Evolutionary conservation across 2,113 vertebrate species (phyloP).

Genomic region (Benitochromis conjunctus): DNA sequence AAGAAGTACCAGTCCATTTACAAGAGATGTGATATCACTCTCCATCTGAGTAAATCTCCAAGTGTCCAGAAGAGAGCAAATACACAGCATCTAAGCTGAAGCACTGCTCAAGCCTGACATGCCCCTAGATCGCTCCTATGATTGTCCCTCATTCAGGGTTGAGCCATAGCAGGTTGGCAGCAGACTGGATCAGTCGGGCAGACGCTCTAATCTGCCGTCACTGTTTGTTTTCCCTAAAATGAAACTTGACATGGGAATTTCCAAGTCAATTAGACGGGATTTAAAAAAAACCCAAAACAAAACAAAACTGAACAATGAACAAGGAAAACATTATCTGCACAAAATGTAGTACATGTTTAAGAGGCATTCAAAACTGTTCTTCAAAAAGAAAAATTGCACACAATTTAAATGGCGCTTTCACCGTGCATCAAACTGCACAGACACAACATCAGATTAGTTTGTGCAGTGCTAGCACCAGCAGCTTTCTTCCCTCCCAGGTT

Average conservation of each 20-base stretch:
- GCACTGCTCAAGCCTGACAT: not conserved
- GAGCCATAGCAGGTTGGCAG: not conserved
- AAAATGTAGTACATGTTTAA: not conserved
- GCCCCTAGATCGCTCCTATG: not conserved
- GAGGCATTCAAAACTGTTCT: not conserved
- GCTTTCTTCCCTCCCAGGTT: not conserved
- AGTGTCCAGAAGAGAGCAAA: not conserved
- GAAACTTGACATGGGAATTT: not conserved
- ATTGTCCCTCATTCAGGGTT: not conserved
- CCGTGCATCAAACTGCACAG: not conserved
- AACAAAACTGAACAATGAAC: not conserved
- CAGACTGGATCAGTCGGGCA: not conserved
- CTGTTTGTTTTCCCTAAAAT: not conserved
- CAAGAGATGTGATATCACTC: not conserved
- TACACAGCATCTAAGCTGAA: not conserved
- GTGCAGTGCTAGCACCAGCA: not conserved
- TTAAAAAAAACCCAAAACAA: fast-evolving
- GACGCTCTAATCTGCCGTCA: not conserved
- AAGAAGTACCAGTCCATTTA: not conserved
- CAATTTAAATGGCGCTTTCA: not conserved
- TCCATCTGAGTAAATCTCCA: not conserved
- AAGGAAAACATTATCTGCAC: not conserved
- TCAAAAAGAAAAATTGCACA: not conserved
- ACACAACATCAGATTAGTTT: not conserved
- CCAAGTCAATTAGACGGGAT: not conserved